Base-by-base conservation (phyloP, 2,113 vertebrate species). In the Dendrocopos noguchii region DNA sequence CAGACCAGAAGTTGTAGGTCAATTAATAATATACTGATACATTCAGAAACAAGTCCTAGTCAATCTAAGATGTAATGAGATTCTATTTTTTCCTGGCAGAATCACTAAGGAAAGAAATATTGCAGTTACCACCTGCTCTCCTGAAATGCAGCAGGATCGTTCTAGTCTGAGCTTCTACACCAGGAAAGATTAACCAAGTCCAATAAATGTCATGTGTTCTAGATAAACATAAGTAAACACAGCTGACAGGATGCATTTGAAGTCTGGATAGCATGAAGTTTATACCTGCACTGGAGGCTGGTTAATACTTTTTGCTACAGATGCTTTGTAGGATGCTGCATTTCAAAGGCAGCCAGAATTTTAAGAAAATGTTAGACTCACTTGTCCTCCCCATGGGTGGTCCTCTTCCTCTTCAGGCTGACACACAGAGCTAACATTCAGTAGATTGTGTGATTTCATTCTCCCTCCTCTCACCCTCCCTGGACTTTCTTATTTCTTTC, bases 381-480 rank as follows among this genome's bases (percentile, higher is more conserved):
- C 78, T 82, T 61, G 57, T 95, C 84, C 84, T 95, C 93, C 61
- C 64, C 84, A 78, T 87, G 91, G 91, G 87, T 92, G 80, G 88
- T 84, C 90, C 87, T 85, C 73, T 83, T 77, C 84, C 85, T 93
- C 77, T 39, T 91, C 70, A 71, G 74, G 15, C 83, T 84, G 47
- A 93, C 90, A 84, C 57, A 82, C 28, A 57, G 14, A 91, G 80
- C 42, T 80, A 93, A 85, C 72, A 80, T 77, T 93, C 84, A 88
- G 33, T 39, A 46, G 10, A 36, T 7, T 83, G 63, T 50, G 65
- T 79, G 64, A 87, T 83, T 96, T 91, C 77, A 63, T 81, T 76
- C 66, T 93, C 50, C 68, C 46, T 84, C 53, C 24, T 91, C 68
- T 68, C 68, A 20, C 77, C 12, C 34, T 47, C 34, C 20, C 53